Conservation (phyloP, 1,140 invertebrate genomes). For the Heliothis virescens region DNA sequence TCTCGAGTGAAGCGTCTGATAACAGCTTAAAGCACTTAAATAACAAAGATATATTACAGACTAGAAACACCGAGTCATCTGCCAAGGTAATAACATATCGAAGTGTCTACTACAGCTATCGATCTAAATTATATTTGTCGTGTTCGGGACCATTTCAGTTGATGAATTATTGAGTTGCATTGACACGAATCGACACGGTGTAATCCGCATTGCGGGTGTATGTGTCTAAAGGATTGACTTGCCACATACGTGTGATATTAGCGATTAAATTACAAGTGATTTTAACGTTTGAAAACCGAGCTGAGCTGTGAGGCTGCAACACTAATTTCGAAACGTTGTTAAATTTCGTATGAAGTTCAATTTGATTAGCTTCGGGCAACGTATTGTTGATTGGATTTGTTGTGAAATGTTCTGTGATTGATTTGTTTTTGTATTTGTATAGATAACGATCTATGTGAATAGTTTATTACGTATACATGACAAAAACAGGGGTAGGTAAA, state of each 20-base stretch:
- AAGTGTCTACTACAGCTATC: conserved; percentile 19
- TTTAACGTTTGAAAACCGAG: background rate
- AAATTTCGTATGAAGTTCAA: too few relatives aligned
- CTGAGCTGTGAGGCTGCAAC: background rate
- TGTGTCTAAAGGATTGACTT: conserved; percentile 53
- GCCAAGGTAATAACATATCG: conserved; percentile 10
- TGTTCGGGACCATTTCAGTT: conserved; percentile 50
- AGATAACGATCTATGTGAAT: too few relatives aligned
- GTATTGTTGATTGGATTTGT: too few relatives aligned
- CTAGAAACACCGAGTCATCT: background rate
- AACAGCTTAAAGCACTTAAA: too few relatives aligned
- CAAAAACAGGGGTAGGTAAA: too few relatives aligned
- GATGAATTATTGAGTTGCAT: conserved; percentile 67
- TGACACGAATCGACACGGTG: conserved; percentile 59
- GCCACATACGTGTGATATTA: conserved; percentile 26
- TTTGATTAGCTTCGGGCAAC: too few relatives aligned
- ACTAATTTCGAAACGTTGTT: too few relatives aligned
- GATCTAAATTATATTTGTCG: conserved; percentile 53
- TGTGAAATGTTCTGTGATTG: too few relatives aligned
- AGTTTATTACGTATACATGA: too few relatives aligned
- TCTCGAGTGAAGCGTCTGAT: too few relatives aligned
- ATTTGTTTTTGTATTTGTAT: too few relatives aligned
- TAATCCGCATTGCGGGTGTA: conserved; percentile 66
- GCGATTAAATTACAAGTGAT: conserved; percentile 9
- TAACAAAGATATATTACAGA: too few relatives aligned